Percentiles rank a stretch among this genome's conserved stretches.
These are phyloP conservation scores for Helicorthomorpha holstii DNA, from an alignment of 1,140 invertebrate genomes.

Conservation along the genomic window DNA sequence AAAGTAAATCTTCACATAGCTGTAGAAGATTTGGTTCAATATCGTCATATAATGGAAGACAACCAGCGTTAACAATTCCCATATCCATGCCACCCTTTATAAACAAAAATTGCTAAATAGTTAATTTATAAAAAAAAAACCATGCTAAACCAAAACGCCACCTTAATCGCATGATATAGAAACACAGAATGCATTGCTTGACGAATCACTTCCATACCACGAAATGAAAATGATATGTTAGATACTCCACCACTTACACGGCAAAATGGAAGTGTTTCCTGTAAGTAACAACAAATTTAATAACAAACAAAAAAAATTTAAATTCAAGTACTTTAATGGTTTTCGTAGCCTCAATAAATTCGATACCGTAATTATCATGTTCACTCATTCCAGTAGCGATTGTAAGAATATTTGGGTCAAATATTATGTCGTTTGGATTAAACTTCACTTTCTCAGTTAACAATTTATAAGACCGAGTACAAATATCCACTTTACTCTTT, in stretches of 20 bases:
- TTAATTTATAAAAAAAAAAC: conserved; percentile 1
- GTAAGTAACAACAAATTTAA: conserved; percentile 9
- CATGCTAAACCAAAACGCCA: conserved; percentile 11
- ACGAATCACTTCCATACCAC: conserved; percentile 38
- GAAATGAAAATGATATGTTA: conserved; percentile 45
- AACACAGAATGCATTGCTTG: conserved; percentile 46
- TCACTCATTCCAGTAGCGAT: conserved; percentile 46
- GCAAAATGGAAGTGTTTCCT: conserved; percentile 32
- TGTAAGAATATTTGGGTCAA: conserved; percentile 46
- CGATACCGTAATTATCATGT: conserved; percentile 37
- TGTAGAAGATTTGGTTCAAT: conserved; percentile 29
- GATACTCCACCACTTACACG: conserved; percentile 42
- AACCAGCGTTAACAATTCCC: conserved; percentile 43
- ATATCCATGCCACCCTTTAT: conserved; percentile 37
- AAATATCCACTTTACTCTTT: conserved; percentile 37
- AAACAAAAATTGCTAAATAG: conserved; percentile 1
- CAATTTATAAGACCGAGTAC: conserved; percentile 33
- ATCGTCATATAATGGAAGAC: conserved; percentile 36
- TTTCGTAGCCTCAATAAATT: conserved; percentile 37
- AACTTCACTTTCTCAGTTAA: conserved; percentile 36
- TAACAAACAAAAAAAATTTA: background rate
- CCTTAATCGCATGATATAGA: conserved; percentile 40
- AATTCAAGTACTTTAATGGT: conserved; percentile 31
- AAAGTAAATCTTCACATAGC: conserved; percentile 34
- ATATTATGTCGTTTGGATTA: conserved; percentile 42